A percentile compares a stretch with the other conserved stretches of the same genome.
Conservation (phyloP, 2,888 invertebrate species). For the Alviniconcha strummeri region DNA sequence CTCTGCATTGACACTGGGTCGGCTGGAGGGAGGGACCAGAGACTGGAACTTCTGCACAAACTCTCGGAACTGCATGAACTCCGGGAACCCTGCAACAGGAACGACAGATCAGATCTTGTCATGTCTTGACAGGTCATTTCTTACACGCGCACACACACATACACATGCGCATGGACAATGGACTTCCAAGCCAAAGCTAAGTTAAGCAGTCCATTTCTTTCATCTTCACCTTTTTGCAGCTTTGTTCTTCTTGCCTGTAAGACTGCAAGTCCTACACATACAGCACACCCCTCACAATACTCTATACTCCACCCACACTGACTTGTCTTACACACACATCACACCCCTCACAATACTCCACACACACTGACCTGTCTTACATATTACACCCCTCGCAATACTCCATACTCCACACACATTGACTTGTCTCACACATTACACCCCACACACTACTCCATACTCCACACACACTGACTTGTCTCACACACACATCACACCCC, state of each 20-base stretch:
- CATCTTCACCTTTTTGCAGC: too few relatives aligned
- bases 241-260: too few relatives aligned
- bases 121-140: background rate
- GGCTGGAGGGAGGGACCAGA: slow-evolving; percentile 68
- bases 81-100: slow-evolving; percentile 83
- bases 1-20: slow-evolving; percentile 54
- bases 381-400: too few relatives aligned
- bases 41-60: slow-evolving; percentile 88
- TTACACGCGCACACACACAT: background rate
- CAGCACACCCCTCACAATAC: too few relatives aligned
- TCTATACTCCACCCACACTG: background rate
- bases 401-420: too few relatives aligned
- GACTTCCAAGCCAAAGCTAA: too few relatives aligned
- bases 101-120: background rate
- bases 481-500: background rate
- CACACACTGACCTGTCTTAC: too few relatives aligned
- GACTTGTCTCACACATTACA: too few relatives aligned
- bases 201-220: too few relatives aligned
- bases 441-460: too few relatives aligned
- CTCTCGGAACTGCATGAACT: slow-evolving; percentile 90
- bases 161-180: background rate
- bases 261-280: too few relatives aligned
- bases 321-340: background rate
- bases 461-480: background rate
- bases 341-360: background rate